Base-by-base conservation (phyloP, 2,113 vertebrate species). In the Lates calcarifer region DNA sequence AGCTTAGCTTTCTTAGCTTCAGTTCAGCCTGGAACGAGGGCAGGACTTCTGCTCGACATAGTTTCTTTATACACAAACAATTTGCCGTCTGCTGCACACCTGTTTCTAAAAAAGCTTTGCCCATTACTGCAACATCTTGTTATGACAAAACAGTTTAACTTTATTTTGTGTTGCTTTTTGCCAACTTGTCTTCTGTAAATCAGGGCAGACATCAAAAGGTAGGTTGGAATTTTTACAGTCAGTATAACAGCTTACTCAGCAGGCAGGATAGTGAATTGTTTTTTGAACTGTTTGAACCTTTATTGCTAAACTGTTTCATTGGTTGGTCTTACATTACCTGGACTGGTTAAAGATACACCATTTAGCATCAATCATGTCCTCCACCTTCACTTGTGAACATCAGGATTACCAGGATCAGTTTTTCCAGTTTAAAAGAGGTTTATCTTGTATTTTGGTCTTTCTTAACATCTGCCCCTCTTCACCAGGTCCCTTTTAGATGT, bases 121-220 rank as follows among this genome's bases (percentile, higher is more conserved):
- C 33, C 28, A 31, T 53, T 8, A 7, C 29, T 20, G 18, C 31
- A 4, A 28, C 17, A 11, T 60, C 10, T 60, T 3, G 11, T n/a
- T 7, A 11, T 41, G 49, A 26, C 51, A 24, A n/a, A n/a, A n/a
- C n/a, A n/a, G n/a, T 11, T 61, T 39, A 22, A 58, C 20, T 72
- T 17, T 65, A 57, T 74, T 85, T 64, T 78, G 17, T 72, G 11
- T 65, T 82, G 57, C 3, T 13, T 79, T 58, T 41, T 75, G 31
- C 74, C n/a, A 33, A 49, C 47, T 64, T 49, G 64, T 78, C 41
- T 26, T 62, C 55, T 71, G 12, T 80, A 43, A 88, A 84, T 84
- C 87, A 93, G 90, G 45, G 33, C 37, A 24, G 79, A 91, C 31
- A 47, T 83, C 17, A 88, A 86, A 65, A 91, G 91, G 88, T 93